Conservation (phyloP, 2,888 invertebrate species). For the Philaethria dido region DNA sequence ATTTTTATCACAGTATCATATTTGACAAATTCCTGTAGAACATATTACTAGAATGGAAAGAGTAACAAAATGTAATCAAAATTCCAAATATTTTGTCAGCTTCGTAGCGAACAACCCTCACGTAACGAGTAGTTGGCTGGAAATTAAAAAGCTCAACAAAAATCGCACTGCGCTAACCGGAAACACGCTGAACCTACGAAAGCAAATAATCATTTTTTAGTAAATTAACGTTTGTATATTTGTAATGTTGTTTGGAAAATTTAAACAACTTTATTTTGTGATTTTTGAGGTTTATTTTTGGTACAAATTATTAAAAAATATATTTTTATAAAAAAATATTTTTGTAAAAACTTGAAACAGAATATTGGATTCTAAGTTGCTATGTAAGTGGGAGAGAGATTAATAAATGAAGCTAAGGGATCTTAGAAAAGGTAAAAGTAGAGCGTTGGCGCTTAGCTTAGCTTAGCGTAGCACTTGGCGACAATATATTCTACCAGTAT, state of each 20-base stretch:
- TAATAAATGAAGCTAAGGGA: no score
- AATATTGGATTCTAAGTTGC: no score
- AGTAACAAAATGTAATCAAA: conserved; percentile 18
- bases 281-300: neutral
- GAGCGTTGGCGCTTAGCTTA: no score
- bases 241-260: neutral
- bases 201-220: neutral
- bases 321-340: no score
- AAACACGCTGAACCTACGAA: neutral
- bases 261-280: neutral
- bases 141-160: conserved; percentile 24
- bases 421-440: no score
- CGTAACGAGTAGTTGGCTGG: conserved; percentile 23
- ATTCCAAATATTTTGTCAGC: conserved; percentile 25
- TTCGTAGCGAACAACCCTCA: conserved; percentile 1
- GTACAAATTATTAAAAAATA: neutral
- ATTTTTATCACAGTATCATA: no score
- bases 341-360: no score
- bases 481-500: no score
- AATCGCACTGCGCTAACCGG: conserved; percentile 16
- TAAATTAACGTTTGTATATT: neutral
- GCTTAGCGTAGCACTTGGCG: no score
- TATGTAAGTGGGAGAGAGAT: no score
- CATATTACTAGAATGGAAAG: neutral
- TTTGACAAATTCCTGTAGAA: neutral